These are phyloP conservation scores for Siniperca obscura DNA, from an alignment of 2,797 vertebrate species.

Conservation along the genomic window DNA sequence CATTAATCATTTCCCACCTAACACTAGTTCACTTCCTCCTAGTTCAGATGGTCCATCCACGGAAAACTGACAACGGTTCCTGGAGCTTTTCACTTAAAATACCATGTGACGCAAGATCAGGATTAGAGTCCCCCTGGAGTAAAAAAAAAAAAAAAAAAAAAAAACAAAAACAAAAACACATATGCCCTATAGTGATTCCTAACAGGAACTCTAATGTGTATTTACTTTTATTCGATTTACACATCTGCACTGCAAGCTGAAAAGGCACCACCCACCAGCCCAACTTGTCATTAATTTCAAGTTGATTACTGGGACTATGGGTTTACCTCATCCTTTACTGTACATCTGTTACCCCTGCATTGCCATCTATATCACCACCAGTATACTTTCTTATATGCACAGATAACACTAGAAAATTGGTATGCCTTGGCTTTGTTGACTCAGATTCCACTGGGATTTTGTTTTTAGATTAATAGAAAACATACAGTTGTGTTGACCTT, in stretches of 20 bases:
- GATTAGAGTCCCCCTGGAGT: no score
- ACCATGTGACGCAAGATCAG: background rate
- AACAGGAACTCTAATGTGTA: no score
- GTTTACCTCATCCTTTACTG: background rate
- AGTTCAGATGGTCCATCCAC: background rate
- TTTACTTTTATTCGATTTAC: background rate
- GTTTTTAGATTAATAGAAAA: constrained; percentile 6
- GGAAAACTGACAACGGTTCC: background rate
- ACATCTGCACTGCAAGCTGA: background rate
- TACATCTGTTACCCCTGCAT: background rate
- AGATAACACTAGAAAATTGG: background rate
- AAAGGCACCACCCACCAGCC: background rate
- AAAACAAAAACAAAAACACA: no score
- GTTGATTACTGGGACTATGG: background rate
- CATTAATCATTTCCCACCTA: background rate
- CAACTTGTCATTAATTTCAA: background rate
- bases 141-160: no score
- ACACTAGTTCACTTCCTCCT: background rate
- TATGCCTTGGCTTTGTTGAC: background rate
- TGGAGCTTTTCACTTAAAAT: background rate
- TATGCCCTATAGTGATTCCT: no score
- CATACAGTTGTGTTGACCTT: background rate
- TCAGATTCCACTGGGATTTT: background rate
- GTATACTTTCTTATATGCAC: background rate
- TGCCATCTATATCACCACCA: background rate